Base-by-base conservation (phyloP, 2,888 invertebrate species). In the Deilephila elpenor region DNA sequence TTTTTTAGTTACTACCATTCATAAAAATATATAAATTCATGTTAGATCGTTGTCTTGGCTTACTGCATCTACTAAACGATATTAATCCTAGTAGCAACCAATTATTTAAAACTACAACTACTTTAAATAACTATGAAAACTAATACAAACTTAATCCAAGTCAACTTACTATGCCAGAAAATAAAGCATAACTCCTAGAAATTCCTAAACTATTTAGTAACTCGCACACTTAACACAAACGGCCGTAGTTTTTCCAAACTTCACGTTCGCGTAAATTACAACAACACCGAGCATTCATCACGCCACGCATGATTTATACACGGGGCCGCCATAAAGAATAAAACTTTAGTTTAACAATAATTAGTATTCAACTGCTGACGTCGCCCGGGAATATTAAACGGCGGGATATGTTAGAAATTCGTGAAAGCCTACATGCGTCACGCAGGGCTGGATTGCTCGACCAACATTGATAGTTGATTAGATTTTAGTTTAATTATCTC, bases 361-460 rank as follows among this genome's bases (percentile, higher is more conserved):
- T 90, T 89, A 89, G 89, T 88, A 89, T 89, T 87, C 89, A 83
- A 79, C 80, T 81, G 83, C 76, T 77, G 76, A 79, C 82, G 78
- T 79, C 79, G 76, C 81, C 77, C 75, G 79, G 83, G 85, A 86
- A 85, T 86, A 88, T 85, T 83, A 86, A 84, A 79, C 76, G 80
- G 77, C 80, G 80, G 79, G 84, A 78, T 80, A 83, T 81, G 84
- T 78, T 83, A 76, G 81, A 83, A 79, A 82, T 84, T 86, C 84
- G 83, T 86, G 83, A 82, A 78, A 79, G 80, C 81, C 77, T 79
- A 81, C 72, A 67, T 51, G 53, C 20, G 76, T 71, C 80, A 83
- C 79, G 82, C 62, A 84, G 77, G 19, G 79, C 4, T 64, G 17
- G 20, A 19, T 32, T 34, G 32, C 1, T 51, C 25, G 19, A 25